phyloP scores from a whole-genome alignment of 2,797 vertebrate genomes.

The Sciaenops ocellatus region DNA sequence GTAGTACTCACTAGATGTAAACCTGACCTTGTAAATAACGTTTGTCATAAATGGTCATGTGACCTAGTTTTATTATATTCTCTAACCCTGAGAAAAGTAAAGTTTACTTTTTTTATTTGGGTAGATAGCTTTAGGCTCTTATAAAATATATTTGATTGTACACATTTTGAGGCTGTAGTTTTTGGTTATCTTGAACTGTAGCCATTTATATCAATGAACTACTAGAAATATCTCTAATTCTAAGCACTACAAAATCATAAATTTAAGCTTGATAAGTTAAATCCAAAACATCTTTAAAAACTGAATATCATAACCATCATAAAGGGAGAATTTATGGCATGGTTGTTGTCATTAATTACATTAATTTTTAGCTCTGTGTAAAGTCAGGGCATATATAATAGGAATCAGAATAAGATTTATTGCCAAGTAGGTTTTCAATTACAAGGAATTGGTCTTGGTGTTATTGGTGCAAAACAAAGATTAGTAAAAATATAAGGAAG shows the following conservation, averaged over 20 bases:
- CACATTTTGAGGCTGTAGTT: not conserved
- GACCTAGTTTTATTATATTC: not conserved
- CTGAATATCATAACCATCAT: not conserved
- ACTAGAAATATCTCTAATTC: too few relatives aligned
- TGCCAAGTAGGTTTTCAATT: too few relatives aligned
- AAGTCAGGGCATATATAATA: not conserved
- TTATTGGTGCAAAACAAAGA: too few relatives aligned
- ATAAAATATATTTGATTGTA: not conserved
- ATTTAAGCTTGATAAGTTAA: not conserved
- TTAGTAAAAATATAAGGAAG: too few relatives aligned
- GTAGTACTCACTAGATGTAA: not conserved
- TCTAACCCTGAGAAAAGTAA: not conserved
- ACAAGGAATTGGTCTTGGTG: too few relatives aligned
- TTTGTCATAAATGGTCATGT: not conserved
- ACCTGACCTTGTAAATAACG: conserved; percentile 11
- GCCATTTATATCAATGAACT: not conserved
- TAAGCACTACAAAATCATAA: not conserved
- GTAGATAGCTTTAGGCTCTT: not conserved
- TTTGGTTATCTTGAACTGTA: not conserved
- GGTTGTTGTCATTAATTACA: not conserved
- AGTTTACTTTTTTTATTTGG: too few relatives aligned
- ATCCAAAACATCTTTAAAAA: not conserved
- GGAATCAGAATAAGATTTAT: too few relatives aligned
- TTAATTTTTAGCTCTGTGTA: not conserved
- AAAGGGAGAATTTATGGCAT: not conserved